Conservation (phyloP, 2,888 invertebrate species). For the Chloroclystis v-ata region DNA sequence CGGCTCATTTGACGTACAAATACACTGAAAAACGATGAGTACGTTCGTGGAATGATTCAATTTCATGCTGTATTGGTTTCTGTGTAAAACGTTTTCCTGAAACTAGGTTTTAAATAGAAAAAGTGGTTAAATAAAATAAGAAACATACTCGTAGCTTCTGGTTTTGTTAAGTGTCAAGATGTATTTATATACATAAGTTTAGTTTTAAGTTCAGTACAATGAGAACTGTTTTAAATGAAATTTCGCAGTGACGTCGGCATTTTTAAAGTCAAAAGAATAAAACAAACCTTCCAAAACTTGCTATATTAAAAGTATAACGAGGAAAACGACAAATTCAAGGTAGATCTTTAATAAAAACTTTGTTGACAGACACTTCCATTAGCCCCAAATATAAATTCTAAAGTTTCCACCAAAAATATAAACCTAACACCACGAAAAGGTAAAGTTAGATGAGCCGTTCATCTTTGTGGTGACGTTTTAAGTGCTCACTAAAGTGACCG, state of each 20-base stretch:
- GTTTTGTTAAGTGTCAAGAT: too few relatives aligned
- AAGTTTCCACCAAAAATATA: slow-evolving; percentile 13
- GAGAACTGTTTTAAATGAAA: too few relatives aligned
- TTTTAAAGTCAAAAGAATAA: too few relatives aligned
- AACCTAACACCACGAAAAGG: neutral
- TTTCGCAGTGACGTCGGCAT: too few relatives aligned
- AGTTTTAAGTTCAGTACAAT: too few relatives aligned
- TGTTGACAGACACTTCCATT: slow-evolving; percentile 9
- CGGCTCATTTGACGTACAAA: slow-evolving; percentile 23
- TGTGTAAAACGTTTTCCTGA: neutral
- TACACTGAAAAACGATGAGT: slow-evolving; percentile 21
- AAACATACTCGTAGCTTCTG: too few relatives aligned
- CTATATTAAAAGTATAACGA: neutral
- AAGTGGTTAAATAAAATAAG: too few relatives aligned
- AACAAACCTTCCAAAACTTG: too few relatives aligned
- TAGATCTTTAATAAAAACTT: slow-evolving; percentile 6
- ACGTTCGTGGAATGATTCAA: slow-evolving; percentile 17
- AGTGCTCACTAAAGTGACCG: slow-evolving; percentile 12
- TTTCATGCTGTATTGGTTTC: slow-evolving; percentile 15
- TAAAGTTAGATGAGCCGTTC: slow-evolving; percentile 9
- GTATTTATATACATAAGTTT: too few relatives aligned
- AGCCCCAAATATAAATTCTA: slow-evolving; percentile 14
- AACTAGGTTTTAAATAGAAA: too few relatives aligned
- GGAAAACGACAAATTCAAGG: slow-evolving; percentile 2
- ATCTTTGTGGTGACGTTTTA: slow-evolving; percentile 20